phyloP scores from a whole-genome alignment of 2,888 invertebrate genomes.

The Phengaris alcon region DNA sequence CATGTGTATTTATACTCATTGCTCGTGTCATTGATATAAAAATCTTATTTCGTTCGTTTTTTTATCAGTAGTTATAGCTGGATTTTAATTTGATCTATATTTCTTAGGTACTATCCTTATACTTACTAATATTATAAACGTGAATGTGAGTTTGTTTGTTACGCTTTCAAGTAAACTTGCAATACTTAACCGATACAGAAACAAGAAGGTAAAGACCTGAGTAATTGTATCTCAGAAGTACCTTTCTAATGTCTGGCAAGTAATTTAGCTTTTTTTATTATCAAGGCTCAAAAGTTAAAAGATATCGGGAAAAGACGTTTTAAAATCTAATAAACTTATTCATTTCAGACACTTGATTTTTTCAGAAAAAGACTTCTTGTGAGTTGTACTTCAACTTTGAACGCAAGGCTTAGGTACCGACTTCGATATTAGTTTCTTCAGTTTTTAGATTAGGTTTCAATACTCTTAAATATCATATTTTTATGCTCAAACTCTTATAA shows the following conservation, averaged over 20 bases:
- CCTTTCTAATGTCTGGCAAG: neutral
- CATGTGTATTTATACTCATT: neutral
- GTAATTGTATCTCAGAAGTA: neutral
- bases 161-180: too few relatives aligned
- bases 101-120: too few relatives aligned
- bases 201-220: too few relatives aligned
- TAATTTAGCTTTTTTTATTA: neutral
- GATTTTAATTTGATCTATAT: neutral
- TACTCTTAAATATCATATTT: neutral
- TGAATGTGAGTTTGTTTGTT: too few relatives aligned
- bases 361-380: neutral
- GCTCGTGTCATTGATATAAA: neutral
- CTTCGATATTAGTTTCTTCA: neutral
- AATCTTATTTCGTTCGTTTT: neutral
- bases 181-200: too few relatives aligned
- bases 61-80: neutral
- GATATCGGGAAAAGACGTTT: neutral
- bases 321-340: neutral
- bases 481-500: neutral
- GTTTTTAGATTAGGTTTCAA: neutral
- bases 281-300: too few relatives aligned
- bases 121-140: too few relatives aligned
- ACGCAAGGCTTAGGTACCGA: neutral
- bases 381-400: neutral
- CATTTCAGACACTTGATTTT: neutral